Conservation (phyloP, 2,888 invertebrate species). For the Chesias legatella region DNA sequence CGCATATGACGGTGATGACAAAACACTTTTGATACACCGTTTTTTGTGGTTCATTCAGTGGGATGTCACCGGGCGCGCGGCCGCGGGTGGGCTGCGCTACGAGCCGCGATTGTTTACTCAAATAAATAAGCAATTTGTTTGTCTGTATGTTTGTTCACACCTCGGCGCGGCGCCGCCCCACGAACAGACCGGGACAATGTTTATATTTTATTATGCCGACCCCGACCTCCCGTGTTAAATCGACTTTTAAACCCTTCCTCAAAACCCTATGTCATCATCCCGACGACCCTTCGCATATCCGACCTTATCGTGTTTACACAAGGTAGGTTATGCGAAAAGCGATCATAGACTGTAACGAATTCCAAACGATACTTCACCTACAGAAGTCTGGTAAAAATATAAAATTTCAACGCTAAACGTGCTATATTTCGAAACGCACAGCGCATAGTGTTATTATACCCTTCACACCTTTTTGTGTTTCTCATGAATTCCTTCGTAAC, state of each 20-base stretch:
- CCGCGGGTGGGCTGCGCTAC: conserved; percentile 30
- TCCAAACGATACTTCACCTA: conserved; percentile 3
- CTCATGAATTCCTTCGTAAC: conserved; percentile 26
- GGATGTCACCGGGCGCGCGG: conserved; percentile 21
- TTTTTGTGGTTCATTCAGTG: conserved; percentile 26
- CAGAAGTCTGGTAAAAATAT: conserved; percentile 25
- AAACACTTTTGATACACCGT: conserved; percentile 23
- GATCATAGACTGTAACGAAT: conserved; percentile 12
- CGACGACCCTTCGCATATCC: conserved; percentile 2
- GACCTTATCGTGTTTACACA: conserved; percentile 11
- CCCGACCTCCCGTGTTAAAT: conserved; percentile 37
- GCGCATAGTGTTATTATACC: conserved; percentile 25
- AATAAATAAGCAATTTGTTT: conserved; percentile 40
- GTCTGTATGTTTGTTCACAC: conserved; percentile 36
- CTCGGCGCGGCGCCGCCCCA: conserved; percentile 24
- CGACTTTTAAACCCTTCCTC: conserved; percentile 33
- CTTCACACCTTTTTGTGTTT: conserved; percentile 35
- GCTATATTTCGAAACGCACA: conserved; percentile 38
- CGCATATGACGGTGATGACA: conserved; percentile 23
- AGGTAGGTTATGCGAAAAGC: conserved; percentile 6
- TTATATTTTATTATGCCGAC: conserved; percentile 30
- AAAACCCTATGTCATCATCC: conserved; percentile 19
- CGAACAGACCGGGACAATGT: conserved; percentile 27
- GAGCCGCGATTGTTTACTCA: conserved; percentile 27
- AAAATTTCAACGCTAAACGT: conserved; percentile 29